Base-by-base conservation (phyloP, 2,113 vertebrate species). In the Forbesichthys papilliferus region DNA sequence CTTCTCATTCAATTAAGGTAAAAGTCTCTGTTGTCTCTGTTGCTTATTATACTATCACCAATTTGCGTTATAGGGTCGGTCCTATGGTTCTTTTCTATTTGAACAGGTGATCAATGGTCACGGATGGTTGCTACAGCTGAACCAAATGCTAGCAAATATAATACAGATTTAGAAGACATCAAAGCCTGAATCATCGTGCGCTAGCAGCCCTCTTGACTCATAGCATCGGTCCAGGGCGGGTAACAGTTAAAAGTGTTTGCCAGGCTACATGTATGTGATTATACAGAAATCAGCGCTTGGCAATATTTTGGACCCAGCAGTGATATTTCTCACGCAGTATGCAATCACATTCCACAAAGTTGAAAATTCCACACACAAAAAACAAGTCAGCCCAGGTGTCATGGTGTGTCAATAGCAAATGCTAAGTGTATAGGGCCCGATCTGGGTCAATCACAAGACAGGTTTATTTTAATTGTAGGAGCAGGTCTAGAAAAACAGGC, bases 341-440 rank as follows among this genome's bases (percentile, higher is more conserved):
- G 74, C 81, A 89, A 83, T 77, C 66, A 16, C 53, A 74, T 48
- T 67, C 60, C 74, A 72, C 72, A 68, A 83, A 85, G 73, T 42
- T 8, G 18, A 57, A 18, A 10, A 70, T 52, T 64, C 13, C 42
- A 59, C 55, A 18, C n/a, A 67, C 20, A 33, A 46, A 33, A 8
- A 54, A 11, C 13, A 9, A 67, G 70, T 53, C 33, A 80, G 76
- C 81, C 70, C 77, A 42, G 80, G 81, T 84, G 78, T 86, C 84
- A 83, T 63, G 36, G 82, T 63, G 36, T 42, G 36, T 7, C 36
- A 77, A 77, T 83, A 58, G 76, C 76, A 55, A 75, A 78, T 70
- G 73, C 27, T 79, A 83, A 82, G 86, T 27, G 68, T 83, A 77
- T 75, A 79, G 69, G n/a, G n/a, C 68, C 66, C 86, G 84, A 88